phyloP scores from a whole-genome alignment of 2,888 invertebrate genomes.

The Volucella inanis region DNA sequence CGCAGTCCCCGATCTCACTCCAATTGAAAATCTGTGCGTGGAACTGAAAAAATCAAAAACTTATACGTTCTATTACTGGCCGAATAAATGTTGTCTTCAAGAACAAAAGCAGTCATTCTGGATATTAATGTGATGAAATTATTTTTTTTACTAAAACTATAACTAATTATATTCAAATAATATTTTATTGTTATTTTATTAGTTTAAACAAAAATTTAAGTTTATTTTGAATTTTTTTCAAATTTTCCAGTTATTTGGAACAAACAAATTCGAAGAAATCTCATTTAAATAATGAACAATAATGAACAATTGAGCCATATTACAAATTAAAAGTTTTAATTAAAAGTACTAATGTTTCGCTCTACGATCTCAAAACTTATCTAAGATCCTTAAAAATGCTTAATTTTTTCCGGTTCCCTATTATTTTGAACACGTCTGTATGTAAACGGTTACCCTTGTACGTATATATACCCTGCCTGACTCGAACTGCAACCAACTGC shows the following conservation, averaged over 20 bases:
- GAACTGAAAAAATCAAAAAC: neutral
- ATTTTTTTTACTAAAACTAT: neutral
- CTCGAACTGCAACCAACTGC: no score
- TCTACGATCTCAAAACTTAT: neutral
- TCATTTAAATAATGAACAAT: neutral
- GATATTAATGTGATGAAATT: no score
- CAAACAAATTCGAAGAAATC: neutral
- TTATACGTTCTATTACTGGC: neutral
- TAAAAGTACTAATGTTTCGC: neutral
- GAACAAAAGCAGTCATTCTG: neutral
- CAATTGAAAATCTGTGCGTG: neutral
- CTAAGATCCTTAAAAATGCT: neutral
- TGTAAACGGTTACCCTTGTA: no score
- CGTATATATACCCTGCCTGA: no score
- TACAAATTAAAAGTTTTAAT: neutral
- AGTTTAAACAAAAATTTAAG: neutral
- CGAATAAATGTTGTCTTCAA: neutral
- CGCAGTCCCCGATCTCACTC: neutral
- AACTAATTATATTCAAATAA: neutral
- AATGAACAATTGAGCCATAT: neutral
- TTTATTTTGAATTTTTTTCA: neutral
- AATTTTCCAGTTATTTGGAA: no score
- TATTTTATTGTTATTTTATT: neutral
- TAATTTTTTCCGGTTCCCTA: neutral
- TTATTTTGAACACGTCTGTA: neutral